Base-by-base conservation (phyloP, 2,797 vertebrate species). In the Oryzias dopingdopingensis region DNA sequence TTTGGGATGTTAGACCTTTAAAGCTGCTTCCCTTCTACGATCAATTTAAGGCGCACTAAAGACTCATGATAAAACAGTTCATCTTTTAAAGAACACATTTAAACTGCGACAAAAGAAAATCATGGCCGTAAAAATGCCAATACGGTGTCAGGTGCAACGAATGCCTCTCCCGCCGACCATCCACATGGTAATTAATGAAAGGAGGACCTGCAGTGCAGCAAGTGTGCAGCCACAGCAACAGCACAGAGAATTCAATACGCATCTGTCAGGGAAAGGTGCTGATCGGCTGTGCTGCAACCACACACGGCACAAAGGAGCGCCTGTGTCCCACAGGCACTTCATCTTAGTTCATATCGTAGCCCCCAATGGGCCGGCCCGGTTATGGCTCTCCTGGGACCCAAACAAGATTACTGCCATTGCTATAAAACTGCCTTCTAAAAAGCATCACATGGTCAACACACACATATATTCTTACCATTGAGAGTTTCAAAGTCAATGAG, bases 91-190 rank as follows among this genome's bases (percentile, higher is more conserved):
- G 87, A 82, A 76, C 54, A 62, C 49, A 90, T 89, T 86, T 80
- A 82, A 89, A 77, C 44, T 65, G 74, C 87, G 84, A 85, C 80
- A 77, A 90, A 92, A 92, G 88, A 90, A 86, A 89, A 89, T 84
- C 77, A 68, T 59, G 66, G 77, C 86, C 64, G 70, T 92, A 91
- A 92, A 92, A 89, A 85, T 88, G 91, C 83, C 91, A 88, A 91
- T 92, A 90, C 1, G 24, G 64, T 69, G 70, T 74, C 68, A 14
- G 5, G 58, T 29, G 49, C 66, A 66, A 90, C 76, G 63, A 85
- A 90, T 89, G 71, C 72, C 59, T 77, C 76, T 76, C 83, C 15
- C 22, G 77, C 51, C 43, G 32, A 62, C 64, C 65, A 61, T 80
- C 74, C 61, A 42, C 46, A 17, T 64, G 69, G 84, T 87, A 91